Conservation (phyloP, 2,888 invertebrate species). For the Blastobasis adustella region DNA sequence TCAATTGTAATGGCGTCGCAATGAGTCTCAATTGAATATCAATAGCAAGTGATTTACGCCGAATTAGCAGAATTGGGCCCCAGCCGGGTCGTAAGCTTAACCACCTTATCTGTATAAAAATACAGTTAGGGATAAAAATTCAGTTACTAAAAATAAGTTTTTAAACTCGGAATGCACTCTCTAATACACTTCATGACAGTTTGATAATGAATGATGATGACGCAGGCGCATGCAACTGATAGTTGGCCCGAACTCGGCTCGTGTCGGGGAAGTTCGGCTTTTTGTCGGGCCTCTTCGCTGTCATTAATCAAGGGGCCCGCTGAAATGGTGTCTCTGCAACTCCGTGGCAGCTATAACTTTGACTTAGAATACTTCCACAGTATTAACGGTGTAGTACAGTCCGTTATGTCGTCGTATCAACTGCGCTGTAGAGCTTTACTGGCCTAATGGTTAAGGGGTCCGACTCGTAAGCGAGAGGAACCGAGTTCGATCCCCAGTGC, state of each 20-base stretch:
- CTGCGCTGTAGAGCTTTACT: background rate
- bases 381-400: background rate
- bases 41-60: too few relatives aligned
- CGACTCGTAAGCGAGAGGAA: too few relatives aligned
- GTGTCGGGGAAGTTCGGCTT: slow-evolving; percentile 16
- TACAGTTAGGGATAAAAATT: too few relatives aligned
- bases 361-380: background rate
- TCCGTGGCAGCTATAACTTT: background rate
- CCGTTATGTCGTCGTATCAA: background rate
- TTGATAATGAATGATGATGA: slow-evolving; percentile 13
- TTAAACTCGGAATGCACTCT: too few relatives aligned
- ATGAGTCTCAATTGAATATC: too few relatives aligned
- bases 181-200: background rate
- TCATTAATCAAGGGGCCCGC: slow-evolving; percentile 21
- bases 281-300: slow-evolving; percentile 15
- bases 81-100: too few relatives aligned
- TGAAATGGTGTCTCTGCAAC: slow-evolving; percentile 9
- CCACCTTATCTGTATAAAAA: too few relatives aligned
- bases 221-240: slow-evolving; percentile 17
- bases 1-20: too few relatives aligned
- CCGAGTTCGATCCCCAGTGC: background rate
- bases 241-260: slow-evolving; percentile 18
- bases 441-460: too few relatives aligned
- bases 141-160: too few relatives aligned
- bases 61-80: too few relatives aligned